Evolutionary conservation across 2,113 vertebrate genomes (phyloP).

Genomic region (Bostrychus sinensis): DNA sequence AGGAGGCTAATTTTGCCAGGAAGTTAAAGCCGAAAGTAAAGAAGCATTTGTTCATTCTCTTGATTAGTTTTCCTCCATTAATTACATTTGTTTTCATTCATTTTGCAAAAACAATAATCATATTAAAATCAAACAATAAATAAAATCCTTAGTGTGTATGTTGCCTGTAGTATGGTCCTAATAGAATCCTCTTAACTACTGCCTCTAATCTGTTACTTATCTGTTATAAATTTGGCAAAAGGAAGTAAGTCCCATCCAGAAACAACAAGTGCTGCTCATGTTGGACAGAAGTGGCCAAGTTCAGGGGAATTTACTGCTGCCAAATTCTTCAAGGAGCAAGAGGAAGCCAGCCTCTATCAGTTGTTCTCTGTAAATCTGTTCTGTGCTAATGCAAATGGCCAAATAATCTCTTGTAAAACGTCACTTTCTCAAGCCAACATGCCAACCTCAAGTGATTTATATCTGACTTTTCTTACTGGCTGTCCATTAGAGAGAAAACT

Average conservation of each 20-base stretch:
- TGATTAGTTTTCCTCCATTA: not conserved
- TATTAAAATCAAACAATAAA: not conserved
- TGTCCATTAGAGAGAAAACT: not conserved
- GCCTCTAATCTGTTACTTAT: constrained; percentile 41
- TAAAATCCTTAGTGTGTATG: constrained; percentile 3
- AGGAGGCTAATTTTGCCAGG: not conserved
- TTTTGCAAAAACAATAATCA: not conserved
- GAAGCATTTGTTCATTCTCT: too few relatives aligned
- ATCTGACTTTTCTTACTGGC: not conserved
- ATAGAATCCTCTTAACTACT: constrained; percentile 18
- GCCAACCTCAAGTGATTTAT: constrained; percentile 14
- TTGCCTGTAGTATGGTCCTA: constrained; percentile 10
- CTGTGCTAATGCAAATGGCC: constrained; percentile 63
- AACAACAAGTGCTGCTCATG: constrained; percentile 73
- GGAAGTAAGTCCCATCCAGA: constrained; percentile 59
- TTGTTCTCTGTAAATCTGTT: constrained; percentile 53
- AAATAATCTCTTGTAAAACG: constrained; percentile 51
- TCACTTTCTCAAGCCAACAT: constrained; percentile 24
- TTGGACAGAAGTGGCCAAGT: constrained; percentile 67
- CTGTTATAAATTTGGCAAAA: constrained; percentile 65
- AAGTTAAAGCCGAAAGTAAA: not conserved
- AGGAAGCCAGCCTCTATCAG: constrained; percentile 65
- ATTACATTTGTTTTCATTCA: not conserved
- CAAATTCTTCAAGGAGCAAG: constrained; percentile 68
- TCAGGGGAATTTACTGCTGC: constrained; percentile 58